phyloP scores from a whole-genome alignment of 2,797 vertebrate genomes.

The Helarctos malayanus region DNA sequence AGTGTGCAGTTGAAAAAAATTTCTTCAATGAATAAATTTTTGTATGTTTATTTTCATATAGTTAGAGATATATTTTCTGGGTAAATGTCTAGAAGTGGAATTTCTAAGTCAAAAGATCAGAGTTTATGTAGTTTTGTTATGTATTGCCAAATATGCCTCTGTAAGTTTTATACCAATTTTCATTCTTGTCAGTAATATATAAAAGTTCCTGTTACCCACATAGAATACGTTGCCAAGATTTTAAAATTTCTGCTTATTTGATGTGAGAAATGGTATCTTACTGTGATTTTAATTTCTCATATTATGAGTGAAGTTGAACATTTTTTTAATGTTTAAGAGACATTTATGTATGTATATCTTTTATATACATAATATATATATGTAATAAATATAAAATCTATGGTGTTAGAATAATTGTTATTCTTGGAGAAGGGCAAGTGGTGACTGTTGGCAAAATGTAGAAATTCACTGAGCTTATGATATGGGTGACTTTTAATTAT shows the following conservation, averaged over 20 bases:
- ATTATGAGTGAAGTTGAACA: neutral
- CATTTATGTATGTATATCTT: neutral
- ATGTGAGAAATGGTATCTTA: neutral
- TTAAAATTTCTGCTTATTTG: neutral
- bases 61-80: neutral
- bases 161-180: neutral
- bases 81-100: neutral
- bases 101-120: neutral
- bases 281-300: slow-evolving; percentile 24
- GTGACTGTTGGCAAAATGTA: neutral
- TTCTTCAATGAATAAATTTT: neutral
- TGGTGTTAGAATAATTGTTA: neutral
- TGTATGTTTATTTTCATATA: neutral
- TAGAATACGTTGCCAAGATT: neutral
- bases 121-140: neutral
- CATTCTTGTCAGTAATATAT: neutral
- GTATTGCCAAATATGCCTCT: neutral
- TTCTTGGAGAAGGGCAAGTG: neutral
- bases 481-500: neutral
- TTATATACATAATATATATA: neutral
- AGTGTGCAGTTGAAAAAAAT: neutral
- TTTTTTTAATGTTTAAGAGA: neutral
- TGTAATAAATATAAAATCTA: neutral
- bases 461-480: neutral
- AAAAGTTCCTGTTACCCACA: neutral